Base-by-base conservation (phyloP, 2,888 invertebrate genomes). In the Tribolium freemani region DNA sequence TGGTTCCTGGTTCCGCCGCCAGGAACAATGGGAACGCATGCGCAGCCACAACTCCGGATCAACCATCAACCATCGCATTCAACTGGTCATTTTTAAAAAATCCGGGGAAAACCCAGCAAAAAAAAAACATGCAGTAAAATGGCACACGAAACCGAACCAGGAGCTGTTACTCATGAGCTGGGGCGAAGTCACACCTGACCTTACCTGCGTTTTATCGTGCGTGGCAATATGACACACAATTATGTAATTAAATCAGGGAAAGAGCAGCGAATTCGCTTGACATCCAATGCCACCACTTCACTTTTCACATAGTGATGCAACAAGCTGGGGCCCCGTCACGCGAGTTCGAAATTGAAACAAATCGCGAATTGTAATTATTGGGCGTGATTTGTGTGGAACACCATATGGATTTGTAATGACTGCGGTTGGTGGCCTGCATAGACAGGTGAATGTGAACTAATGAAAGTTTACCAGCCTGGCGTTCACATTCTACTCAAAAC, bases 401-500 rank as follows among this genome's bases (percentile, higher is more conserved):
- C 81, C 83, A 83, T 83, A 83, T 83, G 83, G 82, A 78, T 64
- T 75, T 75, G 76, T 75, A 79, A 78, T 73, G 73, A 73, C 71
- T 72, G 77, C 20, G 51, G 51, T 13, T 60, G 44, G 77, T 79
- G 73, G 58, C 44, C 56, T 57, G 69, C 53, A 60, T 44, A 11
- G 60, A 81, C 84, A 84, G 82, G 84, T 84, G 85, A 84, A 83
- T 81, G 84, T 84, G 80, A 73, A 78, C 79, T 83, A 82, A 83
- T 83, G 84, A 84, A 84, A 84, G 83, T 83, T 83, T 79, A 76
- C 76, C 72, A 76, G 77, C 79, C 16, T 64, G 50, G 53, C 68
- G 54, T 54, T 56, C 56, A 66, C 66, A 66, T 66, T 66, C 66
- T 50, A 63, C 9, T 54, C 50, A 30, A 63, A 63, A 66, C 66